Evolutionary conservation across 1,140 invertebrate species (phyloP), one percentile per base, ranked within the genome.

Genomic region (Leptonema lineaticorne): DNA sequence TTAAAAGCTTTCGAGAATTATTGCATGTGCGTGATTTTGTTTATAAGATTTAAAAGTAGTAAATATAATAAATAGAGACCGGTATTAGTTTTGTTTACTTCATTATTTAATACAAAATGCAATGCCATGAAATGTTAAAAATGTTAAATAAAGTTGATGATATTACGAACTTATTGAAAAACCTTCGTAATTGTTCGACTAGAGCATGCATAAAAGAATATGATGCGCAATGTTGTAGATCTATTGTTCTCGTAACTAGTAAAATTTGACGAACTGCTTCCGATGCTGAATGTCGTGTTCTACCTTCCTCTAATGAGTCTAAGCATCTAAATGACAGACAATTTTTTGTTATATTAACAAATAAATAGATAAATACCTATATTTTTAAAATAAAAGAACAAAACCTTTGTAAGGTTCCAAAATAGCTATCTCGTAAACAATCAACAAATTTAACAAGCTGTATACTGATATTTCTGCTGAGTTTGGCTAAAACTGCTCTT

Each of bases 401-500:
- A 71, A 70, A 82, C 81, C 92, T 83, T 75, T 93, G 88, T 28
- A 94, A 76, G 0, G 92, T 93, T 0, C 91, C 91, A 63, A 93
- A 87, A 74, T 92, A 94, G 0, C 88, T 90, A 50, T 95, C 92
- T 68, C 90, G 86, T 6, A 95, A 82, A 75, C 91, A 91, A 72
- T 94, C 89, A 0, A 96, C 89, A 11, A 92, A 94, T 41, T 87
- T 87, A 3, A 93, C 88, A 22, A 96, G 80, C 76, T 94, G 89
- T 57, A 87, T 84, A 16, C 91, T 93, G 2, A 96, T 91, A 64
- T 88, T 88, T 68, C 87, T 87, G 71, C 92, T 93, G 14, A 96
- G 78, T 67, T 86, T 85, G 1, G 85, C 82, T 0, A 95, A 79
- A 6, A 96, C 90, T 56, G 87, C 78, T 78, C 88, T 88, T 75